These are phyloP conservation scores for Acanthisitta chloris DNA, from an alignment of 2,113 vertebrate genomes.

Conservation along the genomic window DNA sequence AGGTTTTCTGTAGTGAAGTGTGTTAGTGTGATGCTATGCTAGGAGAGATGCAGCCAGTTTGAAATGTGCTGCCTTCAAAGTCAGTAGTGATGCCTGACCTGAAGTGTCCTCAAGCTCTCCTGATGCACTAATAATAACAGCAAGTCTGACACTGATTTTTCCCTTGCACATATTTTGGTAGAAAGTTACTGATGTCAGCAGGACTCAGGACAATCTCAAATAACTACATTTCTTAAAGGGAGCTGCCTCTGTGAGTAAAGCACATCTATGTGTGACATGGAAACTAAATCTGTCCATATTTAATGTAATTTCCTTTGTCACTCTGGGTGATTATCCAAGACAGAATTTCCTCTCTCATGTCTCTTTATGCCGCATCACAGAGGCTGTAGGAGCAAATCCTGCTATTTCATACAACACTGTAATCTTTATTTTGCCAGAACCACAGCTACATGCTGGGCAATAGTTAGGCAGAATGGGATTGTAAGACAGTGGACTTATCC, in stretches of 20 bases:
- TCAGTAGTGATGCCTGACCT: neutral
- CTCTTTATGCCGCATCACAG: neutral
- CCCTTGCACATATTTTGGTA: neutral
- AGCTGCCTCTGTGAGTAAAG: neutral
- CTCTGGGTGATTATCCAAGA: neutral
- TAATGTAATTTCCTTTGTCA: neutral
- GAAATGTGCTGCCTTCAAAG: neutral
- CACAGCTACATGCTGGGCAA: neutral
- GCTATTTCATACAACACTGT: neutral
- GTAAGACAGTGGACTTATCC: neutral
- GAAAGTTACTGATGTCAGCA: slow-evolving; percentile 22
- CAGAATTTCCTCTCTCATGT: neutral
- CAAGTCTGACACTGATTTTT: neutral
- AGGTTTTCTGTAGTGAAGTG: neutral
- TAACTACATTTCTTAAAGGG: neutral
- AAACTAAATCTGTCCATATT: neutral
- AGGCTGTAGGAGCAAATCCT: neutral
- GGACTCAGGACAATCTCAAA: neutral
- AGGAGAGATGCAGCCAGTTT: neutral
- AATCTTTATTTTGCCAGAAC: neutral
- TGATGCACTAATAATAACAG: neutral
- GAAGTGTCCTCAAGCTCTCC: neutral
- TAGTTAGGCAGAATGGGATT: neutral
- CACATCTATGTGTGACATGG: neutral
- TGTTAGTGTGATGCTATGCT: neutral